Base-by-base conservation (phyloP, 2,113 vertebrate genomes). In the Cyanoliseus patagonus region DNA sequence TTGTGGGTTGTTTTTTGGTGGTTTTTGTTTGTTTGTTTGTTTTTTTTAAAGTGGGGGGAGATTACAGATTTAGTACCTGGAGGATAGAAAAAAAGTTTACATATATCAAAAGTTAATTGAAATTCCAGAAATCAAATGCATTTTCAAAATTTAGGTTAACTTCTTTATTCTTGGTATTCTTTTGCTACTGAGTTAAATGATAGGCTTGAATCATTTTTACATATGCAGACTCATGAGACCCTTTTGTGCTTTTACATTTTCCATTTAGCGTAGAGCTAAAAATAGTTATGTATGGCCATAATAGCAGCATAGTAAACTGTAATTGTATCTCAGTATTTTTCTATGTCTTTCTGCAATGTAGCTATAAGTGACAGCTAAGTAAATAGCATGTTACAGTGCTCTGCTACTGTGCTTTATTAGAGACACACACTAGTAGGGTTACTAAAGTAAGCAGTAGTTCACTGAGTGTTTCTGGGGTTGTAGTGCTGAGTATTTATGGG, bases 201-300 rank as follows among this genome's bases (percentile, higher is more conserved):
- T 2, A 31, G 30, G 2, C 73, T 86, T 86, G 41, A 31, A 20
- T 73, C 30, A 41, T 41, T 82, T 80, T 92, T 83, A 55, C 30
- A 12, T 24, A 18, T 23, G 16, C 8, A 24, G 57, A 70, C 1
- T 0, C 25, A 31, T 4, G 39, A 88, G 53, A 53, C 17, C 35
- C 16, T 76, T 87, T 72, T 77, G 27, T 62, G 53, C 47, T 94
- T 91, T 80, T 53, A 14, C 13, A 17, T 62, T 17, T 88, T 93
- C 46, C 90, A 16, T 95, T 88, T 88, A 93, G 88, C 52, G 88
- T 94, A 81, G 19, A 62, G 76, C 87, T 95, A 91, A 94, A 89
- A 93, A 87, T 83, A 92, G 68, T 83, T 17, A 4, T 25, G n/a
- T 74, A 9, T 20, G 62, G 31, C 37, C 47, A 11, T 51, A 22